phyloP scores from a whole-genome alignment of 2,113 vertebrate species.

The Meleagris gallopavo region DNA sequence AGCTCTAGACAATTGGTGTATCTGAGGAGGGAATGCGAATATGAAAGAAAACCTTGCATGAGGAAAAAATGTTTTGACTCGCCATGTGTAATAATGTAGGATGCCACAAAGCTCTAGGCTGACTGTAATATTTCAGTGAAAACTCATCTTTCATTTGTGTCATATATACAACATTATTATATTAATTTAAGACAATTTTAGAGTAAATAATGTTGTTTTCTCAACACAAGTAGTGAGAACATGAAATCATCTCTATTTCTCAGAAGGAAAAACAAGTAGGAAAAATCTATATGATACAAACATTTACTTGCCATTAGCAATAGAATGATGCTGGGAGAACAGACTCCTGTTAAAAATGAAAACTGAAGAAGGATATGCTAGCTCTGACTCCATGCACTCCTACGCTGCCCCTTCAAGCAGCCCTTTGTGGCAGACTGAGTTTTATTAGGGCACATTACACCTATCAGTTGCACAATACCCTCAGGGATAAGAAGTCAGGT shows the following conservation, averaged over 20 bases:
- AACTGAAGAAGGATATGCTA: not conserved
- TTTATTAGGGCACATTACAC: not conserved
- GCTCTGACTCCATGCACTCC: not conserved
- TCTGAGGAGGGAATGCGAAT: conserved; percentile 30
- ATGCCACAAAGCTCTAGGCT: not conserved
- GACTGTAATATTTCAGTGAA: not conserved
- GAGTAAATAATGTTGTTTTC: conserved; percentile 4
- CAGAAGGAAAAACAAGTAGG: not conserved
- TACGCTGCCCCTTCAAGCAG: not conserved
- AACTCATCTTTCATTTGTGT: conserved; percentile 17
- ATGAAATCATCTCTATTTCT: not conserved
- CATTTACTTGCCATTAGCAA: not conserved
- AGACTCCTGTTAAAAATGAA: not conserved
- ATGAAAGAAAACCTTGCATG: not conserved
- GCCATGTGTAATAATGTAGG: not conserved
- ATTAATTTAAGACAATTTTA: conserved; percentile 1
- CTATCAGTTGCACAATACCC: not conserved
- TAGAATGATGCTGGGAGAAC: not conserved
- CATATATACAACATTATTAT: not conserved
- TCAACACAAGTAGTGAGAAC: not conserved
- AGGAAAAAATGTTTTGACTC: conserved; percentile 2
- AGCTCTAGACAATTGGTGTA: not conserved
- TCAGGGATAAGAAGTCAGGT: not conserved
- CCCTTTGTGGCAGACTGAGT: not conserved
- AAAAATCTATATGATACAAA: not conserved